Base-by-base conservation (phyloP, 2,797 vertebrate species). In the Lagorchestes hirsutus region DNA sequence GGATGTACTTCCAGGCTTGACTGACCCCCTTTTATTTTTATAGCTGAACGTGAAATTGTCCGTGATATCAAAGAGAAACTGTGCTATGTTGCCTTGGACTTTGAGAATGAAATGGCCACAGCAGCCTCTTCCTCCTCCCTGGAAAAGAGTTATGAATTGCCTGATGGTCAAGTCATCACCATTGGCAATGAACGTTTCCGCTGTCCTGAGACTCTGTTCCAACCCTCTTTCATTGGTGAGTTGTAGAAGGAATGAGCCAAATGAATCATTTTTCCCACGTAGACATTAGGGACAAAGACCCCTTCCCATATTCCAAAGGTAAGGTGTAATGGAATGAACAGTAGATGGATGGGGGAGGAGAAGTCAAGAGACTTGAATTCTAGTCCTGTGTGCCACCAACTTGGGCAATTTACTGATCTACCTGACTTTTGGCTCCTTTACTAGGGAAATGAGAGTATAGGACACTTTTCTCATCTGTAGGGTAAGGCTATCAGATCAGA, bases 21-120 rank as follows among this genome's bases (percentile, higher is more conserved):
- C 97, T 96, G 95, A 58, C 90, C 93, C 95, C 52, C 91, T 40
- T 94, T 94, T 98, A 1, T 98, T 93, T 91, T 97, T 90, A 97
- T 98, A 99, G 99, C 99, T 96, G 99, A 99, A 99, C 99, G 99
- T 99, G 99, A 99, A 99, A 99, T 99, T 99, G 99, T 99, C 98
- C 99, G 99, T 94, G 99, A 99, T 98, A 99, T 99, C 99, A 99
- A 99, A 99, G 99, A 99, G 99, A 99, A 99, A 98, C 97, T 99
- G 98, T 99, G 99, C 99, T 99, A 99, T 90, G 99, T 99, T 74
- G 99, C 99, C 97, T 99, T 99, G 99, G 99, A 99, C 99, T 99
- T 99, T 97, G 99, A 99, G 99, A 99, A 99, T 96, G 99, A 99
- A 99, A 99, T 99, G 99, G 99, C 99, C 97, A 99, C 99, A 92